These are phyloP conservation scores for Scotopteryx bipunctaria DNA, from an alignment of 2,888 invertebrate genomes.

Conservation along the genomic window DNA sequence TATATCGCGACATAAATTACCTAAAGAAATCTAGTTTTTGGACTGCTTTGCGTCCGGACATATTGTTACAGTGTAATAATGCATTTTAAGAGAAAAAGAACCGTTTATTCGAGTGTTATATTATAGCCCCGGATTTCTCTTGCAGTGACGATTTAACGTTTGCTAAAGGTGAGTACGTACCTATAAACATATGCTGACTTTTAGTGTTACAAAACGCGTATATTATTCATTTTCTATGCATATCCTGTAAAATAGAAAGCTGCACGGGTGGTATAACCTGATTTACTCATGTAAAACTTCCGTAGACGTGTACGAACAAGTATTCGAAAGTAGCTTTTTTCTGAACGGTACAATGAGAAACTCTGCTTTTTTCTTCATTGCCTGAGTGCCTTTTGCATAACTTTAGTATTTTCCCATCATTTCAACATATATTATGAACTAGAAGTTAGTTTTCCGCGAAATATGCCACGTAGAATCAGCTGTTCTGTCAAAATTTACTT, in stretches of 20 bases:
- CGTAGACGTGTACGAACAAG: neutral
- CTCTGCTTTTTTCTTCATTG: conserved; percentile 25
- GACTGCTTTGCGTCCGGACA: conserved; percentile 75
- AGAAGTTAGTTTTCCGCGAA: conserved; percentile 12
- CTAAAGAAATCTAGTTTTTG: conserved; percentile 62
- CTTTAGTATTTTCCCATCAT: neutral
- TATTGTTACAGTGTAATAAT: conserved; percentile 79
- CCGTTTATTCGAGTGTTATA: conserved; percentile 79
- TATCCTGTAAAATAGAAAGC: conserved; percentile 58
- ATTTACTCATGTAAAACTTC: conserved; percentile 37
- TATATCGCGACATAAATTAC: conserved; percentile 48
- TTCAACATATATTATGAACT: too few species aligned
- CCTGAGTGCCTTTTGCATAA: conserved; percentile 24
- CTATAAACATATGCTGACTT: conserved; percentile 52
- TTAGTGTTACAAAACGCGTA: conserved; percentile 32
- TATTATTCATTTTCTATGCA: conserved; percentile 32
- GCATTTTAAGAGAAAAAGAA: conserved; percentile 82
- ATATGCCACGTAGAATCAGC: conserved; percentile 41
- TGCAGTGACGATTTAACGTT: conserved; percentile 64
- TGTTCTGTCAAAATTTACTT: conserved; percentile 27
- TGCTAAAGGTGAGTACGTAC: conserved; percentile 26
- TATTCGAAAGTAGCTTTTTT: conserved; percentile 34
- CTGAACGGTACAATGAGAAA: conserved; percentile 36
- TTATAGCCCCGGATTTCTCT: conserved; percentile 77
- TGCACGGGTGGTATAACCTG: conserved; percentile 39